phyloP scores from a whole-genome alignment of 23 tunicate genomes.

The Trididemnum miniatum region DNA sequence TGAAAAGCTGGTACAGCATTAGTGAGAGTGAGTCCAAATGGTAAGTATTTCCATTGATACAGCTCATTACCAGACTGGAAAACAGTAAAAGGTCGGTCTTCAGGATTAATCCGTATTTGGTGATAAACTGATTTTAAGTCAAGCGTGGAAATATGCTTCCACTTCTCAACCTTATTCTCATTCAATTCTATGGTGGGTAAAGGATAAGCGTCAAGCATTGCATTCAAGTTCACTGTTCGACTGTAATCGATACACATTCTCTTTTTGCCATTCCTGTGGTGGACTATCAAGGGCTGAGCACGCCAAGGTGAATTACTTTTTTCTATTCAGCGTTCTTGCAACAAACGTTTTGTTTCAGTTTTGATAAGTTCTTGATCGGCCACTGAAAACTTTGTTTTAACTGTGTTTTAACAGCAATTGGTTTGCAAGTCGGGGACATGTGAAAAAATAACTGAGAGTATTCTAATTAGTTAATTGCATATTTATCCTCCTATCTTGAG shows the following conservation, averaged over 20 bases:
- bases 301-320: conserved; percentile 1
- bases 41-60: conserved; percentile 2
- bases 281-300: neutral
- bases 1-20: conserved; percentile 36
- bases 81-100: conserved; percentile 8
- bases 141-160: neutral
- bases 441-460: neutral
- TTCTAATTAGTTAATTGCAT: no score
- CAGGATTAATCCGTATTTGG: neutral
- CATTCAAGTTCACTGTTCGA: neutral
- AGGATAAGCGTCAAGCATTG: conserved; percentile 22
- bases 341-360: neutral
- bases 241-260: neutral
- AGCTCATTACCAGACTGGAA: conserved; percentile 8
- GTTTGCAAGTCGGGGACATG: conserved; percentile 10
- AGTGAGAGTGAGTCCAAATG: conserved; percentile 17
- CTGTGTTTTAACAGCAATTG: neutral
- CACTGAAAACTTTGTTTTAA: neutral
- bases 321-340: neutral
- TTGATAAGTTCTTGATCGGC: neutral
- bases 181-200: neutral
- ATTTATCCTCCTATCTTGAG: no score
- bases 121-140: conserved; percentile 25
- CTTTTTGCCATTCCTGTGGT: neutral
- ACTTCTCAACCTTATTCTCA: neutral